Evolutionary conservation across 1,140 invertebrate species (phyloP).

Genomic region (Acromyrmex heyeri): DNA sequence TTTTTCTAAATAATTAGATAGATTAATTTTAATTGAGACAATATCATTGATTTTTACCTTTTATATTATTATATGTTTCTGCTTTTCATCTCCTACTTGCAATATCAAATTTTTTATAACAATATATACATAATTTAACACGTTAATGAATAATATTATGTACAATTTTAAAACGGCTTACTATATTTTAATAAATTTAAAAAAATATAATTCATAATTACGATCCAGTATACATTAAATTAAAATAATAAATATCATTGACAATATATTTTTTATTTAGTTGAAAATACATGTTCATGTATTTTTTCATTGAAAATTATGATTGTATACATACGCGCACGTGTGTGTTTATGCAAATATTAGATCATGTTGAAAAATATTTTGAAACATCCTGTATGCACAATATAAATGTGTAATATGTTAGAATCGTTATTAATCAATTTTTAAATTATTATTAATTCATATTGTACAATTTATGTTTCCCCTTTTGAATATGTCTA

Average conservation of each 20-base stretch:
- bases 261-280: too few relatives aligned
- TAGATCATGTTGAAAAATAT: too few relatives aligned
- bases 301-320: too few relatives aligned
- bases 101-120: background rate
- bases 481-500: background rate
- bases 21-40: constrained; percentile 61
- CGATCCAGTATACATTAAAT: too few relatives aligned
- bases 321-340: too few relatives aligned
- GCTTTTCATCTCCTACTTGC: background rate
- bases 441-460: background rate
- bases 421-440: background rate
- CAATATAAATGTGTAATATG: background rate
- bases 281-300: too few relatives aligned
- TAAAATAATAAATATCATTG: too few relatives aligned
- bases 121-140: background rate
- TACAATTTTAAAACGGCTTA: too few relatives aligned
- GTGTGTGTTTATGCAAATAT: too few relatives aligned
- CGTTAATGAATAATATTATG: background rate
- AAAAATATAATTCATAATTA: too few relatives aligned
- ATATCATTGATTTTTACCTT: background rate
- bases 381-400: background rate
- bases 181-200: too few relatives aligned
- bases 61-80: background rate
- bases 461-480: background rate
- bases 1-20: constrained; percentile 1